These are phyloP conservation scores for Sebastes glaucus DNA, from an alignment of 2,797 vertebrate species.

Conservation along the genomic window DNA sequence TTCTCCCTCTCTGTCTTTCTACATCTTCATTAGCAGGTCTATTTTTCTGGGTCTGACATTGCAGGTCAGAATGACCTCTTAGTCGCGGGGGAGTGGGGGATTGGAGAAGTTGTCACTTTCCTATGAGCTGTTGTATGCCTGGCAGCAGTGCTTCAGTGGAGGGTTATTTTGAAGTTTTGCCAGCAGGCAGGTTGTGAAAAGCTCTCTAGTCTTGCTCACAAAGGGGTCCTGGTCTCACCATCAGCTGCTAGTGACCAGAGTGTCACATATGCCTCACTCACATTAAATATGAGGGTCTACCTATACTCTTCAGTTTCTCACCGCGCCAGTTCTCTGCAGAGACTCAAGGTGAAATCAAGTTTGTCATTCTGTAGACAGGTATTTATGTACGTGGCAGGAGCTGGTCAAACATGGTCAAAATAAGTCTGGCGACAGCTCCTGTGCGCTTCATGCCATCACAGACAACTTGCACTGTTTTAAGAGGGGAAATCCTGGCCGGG, in stretches of 20 bases:
- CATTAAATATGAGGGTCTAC: background rate
- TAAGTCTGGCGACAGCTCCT: background rate
- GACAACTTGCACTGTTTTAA: background rate
- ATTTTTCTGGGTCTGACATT: background rate
- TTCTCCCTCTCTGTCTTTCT: background rate
- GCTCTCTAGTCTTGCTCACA: constrained; percentile 6
- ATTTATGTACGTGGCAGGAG: background rate
- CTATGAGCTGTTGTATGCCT: background rate
- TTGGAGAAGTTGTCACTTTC: background rate
- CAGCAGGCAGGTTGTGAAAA: constrained; percentile 21
- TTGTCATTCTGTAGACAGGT: background rate
- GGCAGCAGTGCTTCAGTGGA: background rate
- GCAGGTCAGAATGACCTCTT: constrained; percentile 17
- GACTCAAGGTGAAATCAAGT: constrained; percentile 3
- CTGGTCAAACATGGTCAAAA: background rate
- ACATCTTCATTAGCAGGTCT: constrained; percentile 6
- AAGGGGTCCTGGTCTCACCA: background rate
- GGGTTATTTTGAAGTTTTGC: constrained; percentile 22
- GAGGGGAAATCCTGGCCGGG: background rate
- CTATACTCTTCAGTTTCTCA: background rate
- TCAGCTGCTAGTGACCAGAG: background rate
- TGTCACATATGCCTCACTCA: constrained; percentile 4
- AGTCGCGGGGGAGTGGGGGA: background rate
- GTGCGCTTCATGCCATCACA: background rate
- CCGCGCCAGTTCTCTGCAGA: background rate